Evolutionary conservation across 2,113 vertebrate genomes (phyloP), one percentile per base, ranked within the genome.

Genomic region (Axis porcinus): DNA sequence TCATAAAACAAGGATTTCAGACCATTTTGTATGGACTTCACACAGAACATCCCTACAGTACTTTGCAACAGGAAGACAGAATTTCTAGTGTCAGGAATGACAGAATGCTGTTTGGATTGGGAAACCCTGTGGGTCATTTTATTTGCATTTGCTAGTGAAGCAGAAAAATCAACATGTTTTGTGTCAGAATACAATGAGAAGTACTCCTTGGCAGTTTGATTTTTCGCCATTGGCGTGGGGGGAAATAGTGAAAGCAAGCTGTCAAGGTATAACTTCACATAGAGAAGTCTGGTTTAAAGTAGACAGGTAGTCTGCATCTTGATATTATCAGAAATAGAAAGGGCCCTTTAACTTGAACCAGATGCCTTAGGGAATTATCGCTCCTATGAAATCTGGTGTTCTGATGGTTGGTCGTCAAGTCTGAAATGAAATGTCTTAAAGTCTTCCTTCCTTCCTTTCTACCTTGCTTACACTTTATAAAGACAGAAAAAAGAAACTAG

Each of bases 131-230:
- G 97, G 97, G 97, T 97, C 96, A 97, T 98, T 98, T 98, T 95
- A 97, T 96, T 98, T 98, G 94, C 96, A 97, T 97, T 98, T 97
- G 67, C 88, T 86, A 91, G 90, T 91, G 97, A 97, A 97, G 97
- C 97, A 98, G 97, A 97, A 94, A 98, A 95, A 89, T 54, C 97
- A 97, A 91, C 97, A 97, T 86, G 94, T 67, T 96, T 60, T 86
- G 54, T 97, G 97, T 97, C 97, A 98, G 96, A 93, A 89, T 89
- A 87, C 87, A 95, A 86, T 45, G 85, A 91, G 82, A 82, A 94
- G 78, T 91, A 91, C 60, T 78, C 45, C 52, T 88, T 95, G 97
- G 96, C 95, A 93, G 96, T 83, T 86, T 97, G 97, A 94, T 89
- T 94, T 97, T 94, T 74, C 86, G 91, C 91, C 82, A 76, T 45